A percentile compares a stretch with the other conserved stretches of the same genome.
Conservation (phyloP, 2,113 vertebrate species). For the Cyphomyrus plagiostoma region DNA sequence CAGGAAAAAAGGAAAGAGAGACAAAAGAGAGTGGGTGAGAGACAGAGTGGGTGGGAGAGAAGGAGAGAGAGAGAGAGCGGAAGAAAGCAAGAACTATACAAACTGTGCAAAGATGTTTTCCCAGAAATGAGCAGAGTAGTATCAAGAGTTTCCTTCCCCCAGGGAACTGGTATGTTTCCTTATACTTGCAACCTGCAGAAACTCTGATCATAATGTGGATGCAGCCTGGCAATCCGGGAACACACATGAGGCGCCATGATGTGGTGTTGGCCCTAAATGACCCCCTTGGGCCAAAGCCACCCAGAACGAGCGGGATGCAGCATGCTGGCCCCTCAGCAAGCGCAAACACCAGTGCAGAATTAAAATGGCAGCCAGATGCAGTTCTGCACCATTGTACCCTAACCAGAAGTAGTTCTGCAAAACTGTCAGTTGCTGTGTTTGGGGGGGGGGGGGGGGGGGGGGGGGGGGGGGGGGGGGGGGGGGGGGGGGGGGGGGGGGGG, state of each 20-base stretch:
- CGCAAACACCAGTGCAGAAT: conserved; percentile 13
- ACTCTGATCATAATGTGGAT: no score
- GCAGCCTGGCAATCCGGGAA: neutral
- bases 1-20: neutral
- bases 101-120: neutral
- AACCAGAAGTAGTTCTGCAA: conserved; percentile 43
- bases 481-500: no score
- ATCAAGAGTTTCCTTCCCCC: no score
- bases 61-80: neutral
- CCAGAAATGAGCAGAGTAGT: neutral
- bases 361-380: conserved; percentile 42
- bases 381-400: conserved; percentile 34
- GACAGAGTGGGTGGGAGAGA: neutral
- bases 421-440: conserved; percentile 54
- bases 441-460: no score
- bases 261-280: neutral
- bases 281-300: neutral
- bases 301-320: neutral
- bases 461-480: no score
- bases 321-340: conserved; percentile 6
- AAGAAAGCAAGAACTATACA: neutral
- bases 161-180: no score
- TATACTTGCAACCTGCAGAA: neutral
- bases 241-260: no score
- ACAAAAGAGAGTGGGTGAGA: neutral